Evolutionary conservation across 53 echinoderm and acorn worm species (phyloP), one percentile per base, ranked within the genome.

Genomic region (Actinopyga echinites): DNA sequence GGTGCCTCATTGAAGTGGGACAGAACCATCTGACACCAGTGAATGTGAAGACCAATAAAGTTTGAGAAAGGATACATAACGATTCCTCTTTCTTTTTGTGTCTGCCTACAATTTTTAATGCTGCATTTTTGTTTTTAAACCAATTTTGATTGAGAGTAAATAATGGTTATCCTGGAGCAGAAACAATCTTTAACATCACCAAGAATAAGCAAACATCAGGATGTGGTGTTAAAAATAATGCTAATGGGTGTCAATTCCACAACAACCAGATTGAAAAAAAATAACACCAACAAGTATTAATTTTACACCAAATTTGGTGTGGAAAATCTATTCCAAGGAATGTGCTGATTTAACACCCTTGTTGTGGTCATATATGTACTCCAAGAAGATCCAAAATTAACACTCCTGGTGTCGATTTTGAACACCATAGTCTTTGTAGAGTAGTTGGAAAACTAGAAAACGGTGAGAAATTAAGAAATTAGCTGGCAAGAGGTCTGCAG

Each of bases 311-410:
- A 8, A 52, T 52, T 75, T 45, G 75, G 75, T 75, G 75, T 75
- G 28, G 57, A 79, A 83, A 61, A 7, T 63, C 43, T 61, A 79
- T 79, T 64, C 79, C 66, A 79, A 8, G 26, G n/a, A 19, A 29
- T 59, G 87, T 58, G 69, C 59, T 87, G 56, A 17, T 26, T 40
- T 83, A 74, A 87, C 61, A 87, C 87, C 75, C 56, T n/a, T 61
- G 59, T 52, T 61, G 84, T 75, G 57, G 38, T 60, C 87, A 68
- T 26, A 69, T 87, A 73, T 82, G 52, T 31, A 87, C 49, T 82
- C 82, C 83, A 23, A 49, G 58, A 24, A 59, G 71, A 81, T 43
- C 71, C 33, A 82, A 59, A 37, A 30, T 82, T 59, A 65, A 63
- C 79, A 63, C 79, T 11, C 29, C 20, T 44, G 79, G 86, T 86